These are phyloP conservation scores for Procambarus virginalis DNA, from an alignment of 1,140 invertebrate species.

Conservation along the genomic window DNA sequence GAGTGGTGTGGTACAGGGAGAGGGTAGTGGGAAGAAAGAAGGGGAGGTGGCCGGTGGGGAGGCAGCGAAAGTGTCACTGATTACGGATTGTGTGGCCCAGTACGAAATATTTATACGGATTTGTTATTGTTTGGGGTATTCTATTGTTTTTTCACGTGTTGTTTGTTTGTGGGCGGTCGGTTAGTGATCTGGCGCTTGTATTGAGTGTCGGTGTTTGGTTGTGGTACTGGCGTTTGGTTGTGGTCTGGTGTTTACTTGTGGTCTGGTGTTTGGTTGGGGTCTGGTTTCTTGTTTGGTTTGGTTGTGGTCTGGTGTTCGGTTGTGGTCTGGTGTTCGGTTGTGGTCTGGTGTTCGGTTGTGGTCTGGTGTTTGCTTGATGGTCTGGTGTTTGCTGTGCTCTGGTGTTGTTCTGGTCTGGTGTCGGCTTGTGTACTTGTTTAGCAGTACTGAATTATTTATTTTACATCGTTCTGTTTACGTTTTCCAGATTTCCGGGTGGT, in stretches of 20 bases:
- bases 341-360: no score
- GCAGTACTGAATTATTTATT: no score
- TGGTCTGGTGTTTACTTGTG: no score
- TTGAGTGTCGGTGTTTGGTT: no score
- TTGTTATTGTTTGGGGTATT: background rate
- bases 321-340: no score
- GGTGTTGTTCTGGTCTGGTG: background rate
- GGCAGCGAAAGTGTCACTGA: background rate
- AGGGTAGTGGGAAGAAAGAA: background rate
- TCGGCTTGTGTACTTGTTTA: no score
- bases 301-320: no score
- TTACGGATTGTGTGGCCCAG: background rate
- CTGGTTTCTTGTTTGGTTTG: background rate
- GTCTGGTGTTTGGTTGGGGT: background rate
- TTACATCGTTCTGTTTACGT: no score
- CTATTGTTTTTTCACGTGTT: background rate
- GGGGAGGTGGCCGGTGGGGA: background rate
- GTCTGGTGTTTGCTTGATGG: no score
- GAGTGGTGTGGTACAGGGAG: background rate
- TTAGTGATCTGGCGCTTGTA: no score
- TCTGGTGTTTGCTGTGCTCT: background rate
- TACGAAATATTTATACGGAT: constrained; percentile 11
- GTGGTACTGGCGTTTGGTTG: no score
- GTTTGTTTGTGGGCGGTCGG: background rate
- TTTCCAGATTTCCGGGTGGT: no score